Evolutionary conservation across 2,888 invertebrate genomes (phyloP), one percentile per base, ranked within the genome.

Genomic region (Drosophila meridiana): DNA sequence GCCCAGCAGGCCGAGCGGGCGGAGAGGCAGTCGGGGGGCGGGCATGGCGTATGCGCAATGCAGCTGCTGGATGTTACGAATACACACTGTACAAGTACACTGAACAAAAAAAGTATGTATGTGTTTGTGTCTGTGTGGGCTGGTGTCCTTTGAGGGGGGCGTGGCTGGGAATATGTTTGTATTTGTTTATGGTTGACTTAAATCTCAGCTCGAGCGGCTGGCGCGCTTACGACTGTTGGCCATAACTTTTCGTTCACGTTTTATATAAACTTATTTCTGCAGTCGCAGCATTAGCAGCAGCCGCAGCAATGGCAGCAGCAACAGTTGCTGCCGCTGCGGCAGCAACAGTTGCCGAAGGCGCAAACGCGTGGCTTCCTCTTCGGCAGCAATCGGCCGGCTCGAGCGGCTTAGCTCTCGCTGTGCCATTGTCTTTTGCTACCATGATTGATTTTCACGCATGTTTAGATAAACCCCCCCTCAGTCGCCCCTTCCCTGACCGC

Each of bases 361-460:
- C 55, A 30, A 3, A 30, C 30, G 52, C 52, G 72, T 45, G 59
- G 66, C 57, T 63, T 50, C 47, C 55, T 53, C 56, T 59, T 71
- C 67, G 67, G 65, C 66, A 45, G 42, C 45, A 7, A 14, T 53
- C n/a, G 55, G 40, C 26, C 55, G 55, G 36, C 36, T 50, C 30
- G 7, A 30, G 38, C 20, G 56, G 45, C 63, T 70, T 36, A 61
- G 66, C 58, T 69, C 62, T 60, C 38, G 52, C 66, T 48, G 42
- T n/a, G 48, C 47, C 43, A 61, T 63, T 72, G 71, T 64, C 61
- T 87, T 84, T 78, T 62, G 61, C 60, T 56, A 36, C 62, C 53
- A 64, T 73, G 78, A 82, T 87, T 80, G 87, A 89, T 87, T 85
- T 85, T 76, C 68, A 85, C 87, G 89, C 89, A 73, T 70, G 63